Base-by-base conservation (phyloP, 2,888 invertebrate genomes). In the Caenorhabditis doughertyi region DNA sequence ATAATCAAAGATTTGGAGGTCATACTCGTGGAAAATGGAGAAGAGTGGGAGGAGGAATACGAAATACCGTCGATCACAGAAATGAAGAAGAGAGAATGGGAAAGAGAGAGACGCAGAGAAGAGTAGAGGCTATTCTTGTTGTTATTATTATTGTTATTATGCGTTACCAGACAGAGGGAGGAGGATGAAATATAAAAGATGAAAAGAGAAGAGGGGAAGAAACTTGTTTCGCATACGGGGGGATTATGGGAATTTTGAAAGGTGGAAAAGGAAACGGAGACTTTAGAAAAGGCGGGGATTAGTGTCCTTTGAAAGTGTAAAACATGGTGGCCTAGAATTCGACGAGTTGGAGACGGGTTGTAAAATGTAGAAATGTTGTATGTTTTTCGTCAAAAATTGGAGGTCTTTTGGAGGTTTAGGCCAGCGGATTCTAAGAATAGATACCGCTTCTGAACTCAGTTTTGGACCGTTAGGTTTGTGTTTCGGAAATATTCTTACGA, bases 111-210 rank as follows among this genome's bases (percentile, higher is more conserved):
- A 47, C 27, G 35, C 18, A 42, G 27, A n/a, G 7, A 13, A 18
- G 16, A 39, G 16, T 39, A 9, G 18, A 21, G 47, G 18, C 49
- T 49, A 49, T 49, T 64, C 18, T 64, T 49, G 51, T 64, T 64
- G 32, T 64, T 64, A 21, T 64, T 64, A 62, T 62, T 62, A 47
- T 47, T 47, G 29, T 27, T 27, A 64, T 42, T 18, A 25, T n/a
- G 47, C 27, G n/a, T 47, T n/a, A n/a, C 9, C 16, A 23, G 58
- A 49, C 5, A 49, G 23, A 35, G 29, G 56, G 58, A 9, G 11
- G 18, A 60, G 42, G 44, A 47, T 18, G 44, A 58, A 21, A 58
- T 9, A 58, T 2, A 18, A 32, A 47, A 16, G 32, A 11, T 13
- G 39, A 4, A 39, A 16, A 39, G 39, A 39, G 13, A 39, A 39